Evolutionary conservation across 2,113 vertebrate genomes (phyloP).

Genomic region (Orycteropus afer): DNA sequence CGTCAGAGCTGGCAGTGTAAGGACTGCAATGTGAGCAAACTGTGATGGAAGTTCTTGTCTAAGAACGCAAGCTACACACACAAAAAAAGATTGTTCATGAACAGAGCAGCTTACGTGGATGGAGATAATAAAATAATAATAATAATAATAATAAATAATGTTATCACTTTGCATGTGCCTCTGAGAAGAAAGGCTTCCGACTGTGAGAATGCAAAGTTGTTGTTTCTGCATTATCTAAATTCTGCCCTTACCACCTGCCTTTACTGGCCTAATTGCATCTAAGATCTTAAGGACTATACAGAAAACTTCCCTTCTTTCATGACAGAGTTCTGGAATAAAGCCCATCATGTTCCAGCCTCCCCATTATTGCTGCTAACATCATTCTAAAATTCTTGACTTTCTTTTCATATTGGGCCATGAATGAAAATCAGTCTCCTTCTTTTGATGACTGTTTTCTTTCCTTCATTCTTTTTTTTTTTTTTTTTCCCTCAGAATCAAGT

Average conservation of each 20-base stretch:
- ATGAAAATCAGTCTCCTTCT: constrained; percentile 41
- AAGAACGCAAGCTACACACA: constrained; percentile 35
- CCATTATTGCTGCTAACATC: not conserved
- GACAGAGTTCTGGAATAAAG: not conserved
- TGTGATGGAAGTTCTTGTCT: constrained; percentile 10
- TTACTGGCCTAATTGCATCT: not conserved
- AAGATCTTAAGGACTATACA: constrained; percentile 24
- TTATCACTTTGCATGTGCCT: constrained; percentile 57
- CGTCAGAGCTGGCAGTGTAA: not conserved
- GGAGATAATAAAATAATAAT: too few relatives aligned
- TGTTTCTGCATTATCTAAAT: constrained; percentile 40
- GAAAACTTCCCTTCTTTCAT: constrained; percentile 33
- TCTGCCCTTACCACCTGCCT: not conserved
- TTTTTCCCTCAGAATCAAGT: not conserved
- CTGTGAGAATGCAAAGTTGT: constrained; percentile 1
- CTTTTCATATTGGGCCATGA: not conserved
- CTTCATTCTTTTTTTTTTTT: constrained; percentile 17
- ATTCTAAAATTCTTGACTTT: not conserved
- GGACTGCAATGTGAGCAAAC: not conserved
- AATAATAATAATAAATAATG: constrained; percentile 44
- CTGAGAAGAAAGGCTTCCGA: constrained; percentile 68
- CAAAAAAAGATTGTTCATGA: constrained; percentile 38
- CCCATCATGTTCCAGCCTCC: not conserved
- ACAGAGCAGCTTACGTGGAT: constrained; percentile 49
- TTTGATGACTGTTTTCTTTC: not conserved